These are phyloP conservation scores for Scomber japonicus DNA, from an alignment of 2,113 vertebrate genomes.

Conservation along the genomic window DNA sequence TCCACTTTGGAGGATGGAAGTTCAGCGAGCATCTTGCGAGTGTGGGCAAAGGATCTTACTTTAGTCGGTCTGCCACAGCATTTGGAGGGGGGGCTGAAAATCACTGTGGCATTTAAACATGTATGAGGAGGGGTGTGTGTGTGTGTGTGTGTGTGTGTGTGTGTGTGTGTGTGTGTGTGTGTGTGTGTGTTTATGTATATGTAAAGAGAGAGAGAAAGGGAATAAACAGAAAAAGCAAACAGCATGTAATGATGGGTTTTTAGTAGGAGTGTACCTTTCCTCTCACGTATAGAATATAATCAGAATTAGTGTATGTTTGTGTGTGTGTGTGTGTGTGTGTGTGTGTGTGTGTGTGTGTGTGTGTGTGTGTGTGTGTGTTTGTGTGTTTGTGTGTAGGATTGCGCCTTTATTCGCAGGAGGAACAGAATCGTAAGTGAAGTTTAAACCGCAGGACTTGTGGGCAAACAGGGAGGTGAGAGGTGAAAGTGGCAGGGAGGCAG, in stretches of 20 bases:
- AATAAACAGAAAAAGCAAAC: constrained; percentile 6
- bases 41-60: constrained; percentile 10
- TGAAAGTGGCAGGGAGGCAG: constrained; percentile 27
- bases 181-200: background rate
- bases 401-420: background rate
- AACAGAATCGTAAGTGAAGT: background rate
- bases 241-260: constrained; percentile 29
- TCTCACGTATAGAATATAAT: constrained; percentile 9
- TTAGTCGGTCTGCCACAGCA: constrained; percentile 27
- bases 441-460: constrained; percentile 11
- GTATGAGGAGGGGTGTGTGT: background rate
- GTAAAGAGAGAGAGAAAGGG: background rate
- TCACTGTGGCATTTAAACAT: constrained; percentile 18
- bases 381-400: background rate
- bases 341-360: background rate
- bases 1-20: constrained; percentile 15
- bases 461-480: constrained; percentile 43
- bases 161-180: background rate
- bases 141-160: no score
- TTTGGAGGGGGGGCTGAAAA: constrained; percentile 1
- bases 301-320: background rate
- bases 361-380: background rate
- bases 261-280: constrained; percentile 23
- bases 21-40: background rate
- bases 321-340: background rate